Percentiles rank a stretch among this genome's conserved stretches.
phyloP scores from a whole-genome alignment of 2,888 invertebrate species.

The Xanthorhoe designata region DNA sequence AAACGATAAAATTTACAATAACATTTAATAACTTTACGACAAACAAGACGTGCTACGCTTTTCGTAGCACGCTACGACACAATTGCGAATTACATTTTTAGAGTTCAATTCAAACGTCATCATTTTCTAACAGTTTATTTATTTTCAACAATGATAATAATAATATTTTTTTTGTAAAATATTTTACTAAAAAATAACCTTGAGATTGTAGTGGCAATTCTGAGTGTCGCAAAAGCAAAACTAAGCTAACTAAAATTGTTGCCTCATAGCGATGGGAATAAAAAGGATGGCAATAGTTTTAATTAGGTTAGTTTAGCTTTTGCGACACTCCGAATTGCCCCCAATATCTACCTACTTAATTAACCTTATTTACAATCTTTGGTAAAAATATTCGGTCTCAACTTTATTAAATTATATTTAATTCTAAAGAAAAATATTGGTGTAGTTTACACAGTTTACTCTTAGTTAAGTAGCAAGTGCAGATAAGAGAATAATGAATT shows the following conservation, averaged over 20 bases:
- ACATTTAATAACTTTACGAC: neutral
- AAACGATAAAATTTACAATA: neutral
- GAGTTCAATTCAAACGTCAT: no score
- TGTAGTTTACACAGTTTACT: neutral
- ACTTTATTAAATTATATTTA: neutral
- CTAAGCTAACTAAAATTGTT: no score
- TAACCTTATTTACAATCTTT: neutral
- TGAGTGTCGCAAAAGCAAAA: no score
- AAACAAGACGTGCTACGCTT: conserved; percentile 10
- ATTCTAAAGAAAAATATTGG: neutral
- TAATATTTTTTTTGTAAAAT: no score
- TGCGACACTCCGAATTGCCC: no score
- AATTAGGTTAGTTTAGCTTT: no score
- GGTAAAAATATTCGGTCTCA: neutral
- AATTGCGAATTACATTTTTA: neutral
- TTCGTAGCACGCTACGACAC: conserved; percentile 11
- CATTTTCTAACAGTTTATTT: no score
- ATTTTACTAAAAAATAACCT: no score
- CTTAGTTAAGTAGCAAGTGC: neutral
- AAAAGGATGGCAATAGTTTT: no score
- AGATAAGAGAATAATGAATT: neutral
- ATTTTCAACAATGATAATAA: no score
- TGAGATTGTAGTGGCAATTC: no score
- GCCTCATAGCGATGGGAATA: no score
- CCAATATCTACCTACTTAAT: neutral